Evolutionary conservation across 2,113 vertebrate genomes (phyloP), one percentile per base, ranked within the genome.

Genomic region (Clarias batrachus): DNA sequence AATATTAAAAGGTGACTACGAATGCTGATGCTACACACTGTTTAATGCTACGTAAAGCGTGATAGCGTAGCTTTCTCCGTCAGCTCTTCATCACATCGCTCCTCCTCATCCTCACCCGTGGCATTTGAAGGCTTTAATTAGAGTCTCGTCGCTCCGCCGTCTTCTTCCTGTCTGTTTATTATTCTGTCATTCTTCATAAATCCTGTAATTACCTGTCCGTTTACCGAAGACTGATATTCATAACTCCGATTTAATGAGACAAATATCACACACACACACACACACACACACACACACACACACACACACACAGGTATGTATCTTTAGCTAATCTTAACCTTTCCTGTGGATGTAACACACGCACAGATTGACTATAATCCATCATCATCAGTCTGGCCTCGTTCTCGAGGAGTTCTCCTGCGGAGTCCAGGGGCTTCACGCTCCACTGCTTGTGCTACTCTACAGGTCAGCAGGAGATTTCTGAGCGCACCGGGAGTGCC

Each of bases 241-340:
- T 85, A 89, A 89, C 76, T 85, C 82, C 82, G 37, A 60, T 81
- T 89, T 89, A 89, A 85, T 89, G 83, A 89, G 66, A 82, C 33
- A 62, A 78, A 85, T 82, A 85, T 86, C 19, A 23, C 60, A 63
- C 3, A 19, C 21, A 62, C 54, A 71, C 76, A 78, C 81, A 70
- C 54, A 71, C 76, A 66, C 63, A 66, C 63, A 66, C 63, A 27
- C 63, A 66, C n/a, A 27, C 63, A 27, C n/a, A 66, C n/a, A 66
- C 63, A 66, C 11, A 70, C 65, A 68, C 65, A 68, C 65, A 68
- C 2, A 68, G 3, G 13, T 14, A 2, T 33, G 16, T 3, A 70
- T 70, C 30, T 8, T 66, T 11, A 66, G 1, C 13, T 8, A 16
- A 21, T 37, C 9, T 73, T 73, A 2, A 52, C 73, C 41, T 25